Evolutionary conservation across 2,113 vertebrate genomes (phyloP).

Genomic region (Pseudorasbora parva): DNA sequence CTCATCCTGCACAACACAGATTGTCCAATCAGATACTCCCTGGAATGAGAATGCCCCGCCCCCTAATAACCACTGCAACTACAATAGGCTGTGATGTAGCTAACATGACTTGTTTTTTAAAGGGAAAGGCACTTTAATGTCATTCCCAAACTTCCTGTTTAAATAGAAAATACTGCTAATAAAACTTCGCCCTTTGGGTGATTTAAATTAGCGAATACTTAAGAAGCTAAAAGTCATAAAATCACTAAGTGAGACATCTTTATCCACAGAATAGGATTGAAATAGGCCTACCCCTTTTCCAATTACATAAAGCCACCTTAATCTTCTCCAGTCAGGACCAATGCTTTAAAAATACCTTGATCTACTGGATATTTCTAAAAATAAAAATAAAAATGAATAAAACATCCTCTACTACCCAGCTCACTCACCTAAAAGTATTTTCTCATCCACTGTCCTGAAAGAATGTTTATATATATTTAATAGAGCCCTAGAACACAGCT

Average conservation of each 20-base stretch:
- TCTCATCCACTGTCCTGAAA: neutral
- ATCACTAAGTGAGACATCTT: neutral
- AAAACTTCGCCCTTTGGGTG: neutral
- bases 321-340: neutral
- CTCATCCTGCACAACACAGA: neutral
- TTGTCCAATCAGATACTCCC: neutral
- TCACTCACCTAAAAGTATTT: conserved; percentile 10
- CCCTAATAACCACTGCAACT: neutral
- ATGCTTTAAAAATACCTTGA: neutral
- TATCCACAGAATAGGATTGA: neutral
- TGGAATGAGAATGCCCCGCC: neutral
- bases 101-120: neutral
- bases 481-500: neutral
- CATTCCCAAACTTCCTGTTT: neutral
- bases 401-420: neutral
- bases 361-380: neutral
- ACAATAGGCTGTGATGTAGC: neutral
- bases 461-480: conserved; percentile 7
- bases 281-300: neutral
- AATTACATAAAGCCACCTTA: neutral
- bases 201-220: neutral
- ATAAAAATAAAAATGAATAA: conserved; percentile 5
- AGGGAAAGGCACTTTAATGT: neutral
- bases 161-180: neutral
- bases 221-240: neutral